Base-by-base conservation (phyloP, 2,113 vertebrate species). In the Phodopus roborovskii region DNA sequence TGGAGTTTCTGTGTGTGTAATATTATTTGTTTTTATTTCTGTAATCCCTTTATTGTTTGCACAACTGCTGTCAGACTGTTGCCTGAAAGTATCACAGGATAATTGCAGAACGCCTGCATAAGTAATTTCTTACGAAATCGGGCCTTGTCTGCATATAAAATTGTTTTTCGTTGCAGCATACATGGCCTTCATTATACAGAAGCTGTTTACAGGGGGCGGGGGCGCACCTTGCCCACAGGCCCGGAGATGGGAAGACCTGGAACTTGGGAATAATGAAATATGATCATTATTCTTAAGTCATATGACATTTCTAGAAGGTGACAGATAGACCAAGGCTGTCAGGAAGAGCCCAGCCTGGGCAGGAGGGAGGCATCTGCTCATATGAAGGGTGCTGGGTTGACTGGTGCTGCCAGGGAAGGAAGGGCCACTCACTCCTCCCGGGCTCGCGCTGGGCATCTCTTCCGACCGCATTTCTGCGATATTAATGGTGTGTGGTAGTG, bases 401-500 rank as follows among this genome's bases (percentile, higher is more conserved):
- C 11, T 9, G 56, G 71, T 48, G 30, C 95, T 97, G 97, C 96
- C 97, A 97, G 98, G 98, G 97, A 98, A 30, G 58, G 81, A 84
- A 98, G 97, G 86, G 97, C 98, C 91, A 33, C 98, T 75, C 97
- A 98, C 98, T 98, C 98, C 98, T 99, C 98, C 98, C 96, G 94
- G 58, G 97, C 98, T 98, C 95, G 97, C 97, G 95, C 98, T 88
- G 95, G 50, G 77, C 98, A 98, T 98, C 98, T 98, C 98, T 98
- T 98, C 98, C 96, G 73, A 98, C 98, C 98, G 95, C 98, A 97
- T 98, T 98, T 98, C 98, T 98, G 98, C 98, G 98, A 99, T 99
- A 98, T 98, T 98, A 99, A 99, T 98, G 98, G 98, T 98, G 98
- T 98, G 98, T 98, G 97, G 97, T 98, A 98, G 98, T 98, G 98